Evolutionary conservation across 2,888 invertebrate species (phyloP).

Genomic region (Pollenia angustigena): DNA sequence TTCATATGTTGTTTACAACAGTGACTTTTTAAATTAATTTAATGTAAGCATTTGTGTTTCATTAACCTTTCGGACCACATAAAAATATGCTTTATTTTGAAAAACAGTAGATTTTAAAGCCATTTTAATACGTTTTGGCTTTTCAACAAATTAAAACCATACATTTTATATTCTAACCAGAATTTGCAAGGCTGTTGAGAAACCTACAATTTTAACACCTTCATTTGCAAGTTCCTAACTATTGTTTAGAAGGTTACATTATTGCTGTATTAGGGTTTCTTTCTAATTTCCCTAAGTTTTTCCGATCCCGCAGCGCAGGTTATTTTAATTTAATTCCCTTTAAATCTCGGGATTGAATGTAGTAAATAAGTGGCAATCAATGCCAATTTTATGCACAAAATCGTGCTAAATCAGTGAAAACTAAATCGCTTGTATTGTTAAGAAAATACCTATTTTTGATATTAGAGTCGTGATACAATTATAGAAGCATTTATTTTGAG

Average conservation of each 20-base stretch:
- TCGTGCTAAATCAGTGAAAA: too few species aligned
- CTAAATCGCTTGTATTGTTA: too few species aligned
- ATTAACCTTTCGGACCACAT: slow-evolving; percentile 20
- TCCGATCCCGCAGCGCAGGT: too few species aligned
- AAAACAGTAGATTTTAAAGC: neutral
- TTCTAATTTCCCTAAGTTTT: too few species aligned
- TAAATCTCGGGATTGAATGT: too few species aligned
- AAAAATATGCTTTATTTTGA: neutral
- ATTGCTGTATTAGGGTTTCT: neutral
- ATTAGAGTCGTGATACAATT: too few species aligned
- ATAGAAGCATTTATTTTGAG: too few species aligned
- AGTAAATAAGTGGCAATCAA: too few species aligned
- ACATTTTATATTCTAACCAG: neutral
- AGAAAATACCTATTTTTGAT: too few species aligned
- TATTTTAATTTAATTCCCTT: too few species aligned
- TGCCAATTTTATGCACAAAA: too few species aligned
- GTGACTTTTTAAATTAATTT: slow-evolving; percentile 38
- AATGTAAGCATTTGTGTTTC: slow-evolving; percentile 37
- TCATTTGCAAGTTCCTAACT: slow-evolving; percentile 9
- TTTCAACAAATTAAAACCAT: neutral
- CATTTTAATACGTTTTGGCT: neutral
- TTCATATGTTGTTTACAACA: neutral
- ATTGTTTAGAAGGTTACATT: slow-evolving; percentile 1
- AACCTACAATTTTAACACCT: slow-evolving; percentile 39
- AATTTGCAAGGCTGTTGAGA: neutral